Base-by-base conservation (phyloP, 2,797 vertebrate species). In the Dendrocincla fuliginosa region DNA sequence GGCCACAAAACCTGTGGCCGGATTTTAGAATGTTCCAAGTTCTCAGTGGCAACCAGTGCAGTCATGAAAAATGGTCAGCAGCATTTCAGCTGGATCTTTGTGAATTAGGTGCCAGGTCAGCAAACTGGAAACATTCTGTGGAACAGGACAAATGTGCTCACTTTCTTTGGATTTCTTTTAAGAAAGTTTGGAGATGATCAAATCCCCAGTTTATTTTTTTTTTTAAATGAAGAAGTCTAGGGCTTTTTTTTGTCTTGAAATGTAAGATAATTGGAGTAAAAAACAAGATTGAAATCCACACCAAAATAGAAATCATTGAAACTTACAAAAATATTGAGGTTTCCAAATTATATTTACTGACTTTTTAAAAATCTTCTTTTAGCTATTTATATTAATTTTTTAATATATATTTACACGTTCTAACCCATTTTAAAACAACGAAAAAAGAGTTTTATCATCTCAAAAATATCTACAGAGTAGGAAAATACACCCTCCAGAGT, bases 21-120 rank as follows among this genome's bases (percentile, higher is more conserved):
- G 64, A 90, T 84, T 93, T 84, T 64, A 86, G 88, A 95, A 49
- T 24, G 61, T 94, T 91, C 76, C 83, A 77, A 80, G 35, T 83
- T 47, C 64, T 84, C 71, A 53, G 27, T 22, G 13, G 59, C 55
- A 86, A 78, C 56, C 84, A 90, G 23, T 50, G 53, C 33, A 87
- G 71, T 78, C 1, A 5, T 74, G 87, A 77, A 87, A 93, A 91
- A 75, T 77, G 78, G 71, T 94, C 84, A 84, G 75, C 89, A 82
- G 24, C 24, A 11, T 89, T 95, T 91, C 75, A 91, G 91, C 44
- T 86, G 53, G 69, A 75, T 41, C 46, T 67, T 63, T 92, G 86
- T 32, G 69, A 89, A 93, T 82, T 65, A 73, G 90, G 89, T 82
- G 56, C 74, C 4, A 73, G 47, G 55, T 92, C 89, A 94, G 75